phyloP scores from a whole-genome alignment of 2,888 invertebrate genomes.

The Oasisia sp. region DNA sequence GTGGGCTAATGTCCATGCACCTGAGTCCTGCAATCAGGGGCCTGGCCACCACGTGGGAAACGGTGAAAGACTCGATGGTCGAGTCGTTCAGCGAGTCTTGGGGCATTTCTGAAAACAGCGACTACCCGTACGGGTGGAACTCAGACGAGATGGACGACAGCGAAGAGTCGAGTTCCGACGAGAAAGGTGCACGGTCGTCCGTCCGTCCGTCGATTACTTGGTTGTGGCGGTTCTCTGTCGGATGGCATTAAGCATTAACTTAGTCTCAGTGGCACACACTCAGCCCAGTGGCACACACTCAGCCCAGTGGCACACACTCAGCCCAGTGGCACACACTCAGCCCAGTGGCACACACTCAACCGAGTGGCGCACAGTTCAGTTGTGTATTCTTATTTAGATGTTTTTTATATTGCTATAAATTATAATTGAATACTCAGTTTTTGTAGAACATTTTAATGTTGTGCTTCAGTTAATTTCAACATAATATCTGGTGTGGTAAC shows the following conservation, averaged over 20 bases:
- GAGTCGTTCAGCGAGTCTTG: conserved; percentile 23
- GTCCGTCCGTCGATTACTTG: background rate
- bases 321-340: background rate
- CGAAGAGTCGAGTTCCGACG: background rate
- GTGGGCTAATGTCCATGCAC: conserved; percentile 13
- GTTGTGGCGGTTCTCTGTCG: conserved; percentile 19
- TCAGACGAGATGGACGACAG: background rate
- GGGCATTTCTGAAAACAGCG: conserved; percentile 17
- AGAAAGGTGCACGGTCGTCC: background rate
- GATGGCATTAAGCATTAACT: background rate
- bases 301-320: background rate
- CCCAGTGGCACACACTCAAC: no score
- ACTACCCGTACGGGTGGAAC: background rate
- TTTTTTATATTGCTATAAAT: no score
- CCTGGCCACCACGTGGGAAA: conserved; percentile 17
- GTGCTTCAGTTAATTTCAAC: no score
- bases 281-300: background rate
- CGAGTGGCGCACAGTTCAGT: no score
- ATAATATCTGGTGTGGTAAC: no score
- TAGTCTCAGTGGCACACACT: background rate
- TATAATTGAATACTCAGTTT: no score
- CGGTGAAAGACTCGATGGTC: conserved; percentile 25
- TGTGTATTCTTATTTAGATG: no score
- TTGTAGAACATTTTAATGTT: no score
- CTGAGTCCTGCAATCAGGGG: conserved; percentile 18